Evolutionary conservation across 2,113 vertebrate species (phyloP), one percentile per base, ranked within the genome.

Genomic region (Oophaga pumilio): DNA sequence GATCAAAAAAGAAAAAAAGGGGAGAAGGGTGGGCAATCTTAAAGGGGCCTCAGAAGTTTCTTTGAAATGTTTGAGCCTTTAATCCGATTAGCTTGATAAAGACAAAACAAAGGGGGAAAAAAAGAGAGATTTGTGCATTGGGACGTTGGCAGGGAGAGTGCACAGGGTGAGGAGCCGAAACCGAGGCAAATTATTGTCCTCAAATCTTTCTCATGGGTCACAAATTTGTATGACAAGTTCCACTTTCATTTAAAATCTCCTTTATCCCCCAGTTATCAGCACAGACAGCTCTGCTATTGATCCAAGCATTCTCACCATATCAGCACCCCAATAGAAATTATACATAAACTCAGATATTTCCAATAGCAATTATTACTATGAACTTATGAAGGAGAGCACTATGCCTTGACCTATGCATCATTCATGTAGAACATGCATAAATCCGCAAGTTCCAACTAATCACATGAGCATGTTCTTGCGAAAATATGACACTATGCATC

Each of bases 61-160:
- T 88, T 84, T 88, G 87, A 88, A 88, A 88, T 84, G 52, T 84
- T 73, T 88, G 73, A 88, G 71, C 87, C 73, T 88, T 88, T 88
- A 88, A 88, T 88, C 87, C 87, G 87, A 88, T 88, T 88, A 88
- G 60, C 71, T 52, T 84, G 49, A 77, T 88, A 88, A 88, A 76
- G 87, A 88, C 71, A 68, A 88, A 88, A 88, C 71, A 88, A 88
- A 73, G 81, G 81, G 50, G 76, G 84, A 24, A 1, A 52, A 43
- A 33, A 20, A 74, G 57, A 49, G 79, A 62, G 80, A 77, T 87
- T 76, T 84, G 50, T 84, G 80, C 77, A 88, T 84, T 52, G 50
- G 80, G 71, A 62, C 33, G 59, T 71, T 66, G 22, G 28, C 53
- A 50, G 33, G 28, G 53, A 82, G 69, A 64, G 69, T 26, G 49